Percentiles rank a stretch among this genome's conserved stretches.
These are phyloP conservation scores for Sipha maydis DNA, from an alignment of 2,888 invertebrate genomes.

Conservation along the genomic window DNA sequence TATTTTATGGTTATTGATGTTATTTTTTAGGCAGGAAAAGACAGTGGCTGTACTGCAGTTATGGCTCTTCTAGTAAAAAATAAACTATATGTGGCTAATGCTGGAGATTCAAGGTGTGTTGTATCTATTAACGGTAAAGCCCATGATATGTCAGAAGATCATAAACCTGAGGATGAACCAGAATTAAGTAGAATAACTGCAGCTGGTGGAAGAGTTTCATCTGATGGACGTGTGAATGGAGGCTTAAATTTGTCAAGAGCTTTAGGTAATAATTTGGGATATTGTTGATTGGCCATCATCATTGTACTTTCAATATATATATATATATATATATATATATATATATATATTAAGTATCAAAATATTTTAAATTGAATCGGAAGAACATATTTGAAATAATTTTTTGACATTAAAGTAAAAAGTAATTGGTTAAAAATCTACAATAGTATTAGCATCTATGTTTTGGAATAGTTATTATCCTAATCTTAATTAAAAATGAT, in stretches of 20 bases:
- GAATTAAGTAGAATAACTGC: slow-evolving; percentile 86
- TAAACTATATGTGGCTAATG: slow-evolving; percentile 89
- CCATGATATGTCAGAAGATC: slow-evolving; percentile 93
- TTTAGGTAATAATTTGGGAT: slow-evolving; percentile 71
- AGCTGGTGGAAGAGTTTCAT: slow-evolving; percentile 93
- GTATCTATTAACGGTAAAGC: slow-evolving; percentile 84
- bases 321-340: too few relatives aligned
- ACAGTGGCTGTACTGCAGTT: slow-evolving; percentile 98
- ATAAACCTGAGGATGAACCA: slow-evolving; percentile 93
- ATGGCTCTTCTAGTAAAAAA: slow-evolving; percentile 82
- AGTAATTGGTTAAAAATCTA: too few relatives aligned
- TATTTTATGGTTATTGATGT: slow-evolving; percentile 22
- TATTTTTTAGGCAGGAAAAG: slow-evolving; percentile 77
- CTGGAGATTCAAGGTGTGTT: slow-evolving; percentile 93
- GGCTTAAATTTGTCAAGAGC: slow-evolving; percentile 96
- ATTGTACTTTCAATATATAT: neutral
- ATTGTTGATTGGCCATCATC: neutral
- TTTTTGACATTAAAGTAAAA: too few relatives aligned
- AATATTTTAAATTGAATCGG: too few relatives aligned
- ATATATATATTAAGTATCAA: too few relatives aligned
- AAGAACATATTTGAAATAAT: too few relatives aligned
- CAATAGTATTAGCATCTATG: too few relatives aligned
- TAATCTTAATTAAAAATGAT: too few relatives aligned
- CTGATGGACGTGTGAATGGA: slow-evolving; percentile 94
- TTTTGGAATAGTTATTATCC: too few relatives aligned